phyloP scores from a whole-genome alignment of 2,797 vertebrate genomes.

The Neosilurus hyrtlii region DNA sequence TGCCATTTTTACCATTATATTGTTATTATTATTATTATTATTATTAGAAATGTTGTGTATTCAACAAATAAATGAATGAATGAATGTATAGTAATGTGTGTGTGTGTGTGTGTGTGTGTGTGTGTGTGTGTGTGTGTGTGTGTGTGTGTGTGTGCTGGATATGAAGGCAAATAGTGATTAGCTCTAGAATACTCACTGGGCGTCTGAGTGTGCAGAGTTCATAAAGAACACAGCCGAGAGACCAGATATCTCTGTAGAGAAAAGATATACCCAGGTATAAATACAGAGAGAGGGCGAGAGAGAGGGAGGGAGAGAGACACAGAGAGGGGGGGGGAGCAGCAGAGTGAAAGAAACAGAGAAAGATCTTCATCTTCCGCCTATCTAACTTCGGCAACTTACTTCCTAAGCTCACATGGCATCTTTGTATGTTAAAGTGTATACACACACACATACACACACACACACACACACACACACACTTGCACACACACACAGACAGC shows the following conservation, averaged over 20 bases:
- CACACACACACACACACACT: background rate
- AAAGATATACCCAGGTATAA: background rate
- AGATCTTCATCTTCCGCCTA: background rate
- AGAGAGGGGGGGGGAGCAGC: background rate
- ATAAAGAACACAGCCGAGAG: constrained; percentile 91
- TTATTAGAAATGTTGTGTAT: background rate
- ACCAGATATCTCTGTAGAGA: constrained; percentile 87
- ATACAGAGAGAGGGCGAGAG: background rate
- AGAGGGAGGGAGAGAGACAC: background rate
- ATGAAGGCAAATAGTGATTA: background rate
- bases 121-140: background rate
- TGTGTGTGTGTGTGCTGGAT: background rate
- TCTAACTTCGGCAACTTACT: background rate
- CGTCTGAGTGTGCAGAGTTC: constrained; percentile 88
- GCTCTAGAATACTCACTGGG: constrained; percentile 78
- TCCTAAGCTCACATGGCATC: background rate
- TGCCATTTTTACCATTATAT: background rate
- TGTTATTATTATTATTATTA: background rate
- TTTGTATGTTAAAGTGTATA: background rate
- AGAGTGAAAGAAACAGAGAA: background rate
- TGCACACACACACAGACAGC: background rate
- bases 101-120: background rate
- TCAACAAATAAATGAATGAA: background rate
- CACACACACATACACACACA: background rate
- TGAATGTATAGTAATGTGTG: background rate